Conservation (phyloP, 2,888 invertebrate genomes). For the Scaptomyza parva region DNA sequence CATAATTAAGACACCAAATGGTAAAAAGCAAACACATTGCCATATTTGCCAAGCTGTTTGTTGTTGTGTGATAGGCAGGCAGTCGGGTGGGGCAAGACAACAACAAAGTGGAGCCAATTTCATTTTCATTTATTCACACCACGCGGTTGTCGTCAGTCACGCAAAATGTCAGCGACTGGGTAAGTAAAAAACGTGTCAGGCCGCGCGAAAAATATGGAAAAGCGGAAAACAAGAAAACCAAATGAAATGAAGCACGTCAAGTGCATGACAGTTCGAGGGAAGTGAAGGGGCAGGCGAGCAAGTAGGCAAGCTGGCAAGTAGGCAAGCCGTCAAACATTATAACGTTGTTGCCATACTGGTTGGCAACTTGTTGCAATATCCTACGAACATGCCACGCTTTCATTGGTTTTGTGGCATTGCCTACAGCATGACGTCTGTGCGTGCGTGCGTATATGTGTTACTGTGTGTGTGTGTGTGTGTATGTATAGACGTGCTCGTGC, state of each 20-base stretch:
- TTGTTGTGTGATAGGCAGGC: neutral
- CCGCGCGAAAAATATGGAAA: constrained; percentile 69
- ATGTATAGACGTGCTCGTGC: constrained; percentile 55
- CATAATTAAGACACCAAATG: constrained; percentile 73
- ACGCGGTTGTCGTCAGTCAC: constrained; percentile 80
- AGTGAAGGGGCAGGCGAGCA: neutral
- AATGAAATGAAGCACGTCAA: constrained; percentile 73
- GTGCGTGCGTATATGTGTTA: constrained; percentile 29
- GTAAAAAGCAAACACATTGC: constrained; percentile 67
- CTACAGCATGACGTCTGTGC: constrained; percentile 52
- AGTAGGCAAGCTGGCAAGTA: constrained; percentile 11
- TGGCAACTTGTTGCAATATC: constrained; percentile 66
- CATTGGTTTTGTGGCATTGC: constrained; percentile 57
- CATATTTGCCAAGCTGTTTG: constrained; percentile 21
- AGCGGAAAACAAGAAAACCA: constrained; percentile 63
- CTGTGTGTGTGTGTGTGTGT: constrained; percentile 20
- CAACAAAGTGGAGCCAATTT: constrained; percentile 64
- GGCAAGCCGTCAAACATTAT: constrained; percentile 35
- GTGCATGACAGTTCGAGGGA: constrained; percentile 55
- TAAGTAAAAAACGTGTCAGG: constrained; percentile 75
- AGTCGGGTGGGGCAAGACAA: constrained; percentile 11
- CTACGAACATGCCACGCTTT: constrained; percentile 60
- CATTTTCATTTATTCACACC: constrained; percentile 78
- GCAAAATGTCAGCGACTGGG: constrained; percentile 77
- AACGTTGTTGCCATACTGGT: constrained; percentile 28